phyloP scores from a whole-genome alignment of 1,140 invertebrate genomes.

The Kradibia gibbosae region DNA sequence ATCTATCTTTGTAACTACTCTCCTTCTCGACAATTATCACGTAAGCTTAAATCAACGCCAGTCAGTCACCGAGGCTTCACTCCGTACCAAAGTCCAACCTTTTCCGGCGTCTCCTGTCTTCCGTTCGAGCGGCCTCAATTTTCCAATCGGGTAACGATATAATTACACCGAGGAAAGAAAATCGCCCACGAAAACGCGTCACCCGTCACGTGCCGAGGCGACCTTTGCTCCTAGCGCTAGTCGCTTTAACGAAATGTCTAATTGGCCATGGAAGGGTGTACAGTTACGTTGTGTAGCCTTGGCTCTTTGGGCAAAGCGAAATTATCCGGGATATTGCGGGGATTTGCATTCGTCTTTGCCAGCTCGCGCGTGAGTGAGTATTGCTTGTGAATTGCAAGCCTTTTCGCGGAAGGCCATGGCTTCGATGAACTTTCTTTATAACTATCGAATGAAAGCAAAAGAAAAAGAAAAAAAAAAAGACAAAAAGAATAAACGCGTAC shows the following conservation, averaged over 20 bases:
- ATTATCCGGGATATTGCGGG: not conserved
- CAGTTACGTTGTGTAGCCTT: not conserved
- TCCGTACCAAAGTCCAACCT: not conserved
- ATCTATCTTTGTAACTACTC: too few relatives aligned
- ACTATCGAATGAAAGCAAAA: too few relatives aligned
- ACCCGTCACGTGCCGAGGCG: too few relatives aligned
- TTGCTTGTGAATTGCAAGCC: not conserved
- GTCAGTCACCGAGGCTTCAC: conserved; percentile 1
- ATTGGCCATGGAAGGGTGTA: not conserved
- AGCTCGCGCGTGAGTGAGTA: too few relatives aligned
- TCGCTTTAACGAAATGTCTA: conserved; percentile 31
- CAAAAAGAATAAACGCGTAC: too few relatives aligned
- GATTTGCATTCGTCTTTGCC: not conserved
- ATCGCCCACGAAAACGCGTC: not conserved
- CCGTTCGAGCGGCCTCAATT: conserved; percentile 38
- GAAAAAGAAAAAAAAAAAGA: too few relatives aligned
- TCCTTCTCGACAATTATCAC: conserved; percentile 39
- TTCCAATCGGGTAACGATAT: conserved; percentile 20
- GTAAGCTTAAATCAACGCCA: conserved; percentile 45
- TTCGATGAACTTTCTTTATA: too few relatives aligned
- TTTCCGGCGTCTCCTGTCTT: conserved; percentile 42
- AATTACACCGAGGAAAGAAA: conserved; percentile 4
- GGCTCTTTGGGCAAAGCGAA: not conserved
- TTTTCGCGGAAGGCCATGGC: not conserved
- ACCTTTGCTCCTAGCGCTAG: conserved; percentile 57